Evolutionary conservation across 2,888 invertebrate genomes (phyloP).

Genomic region (Deroplatys truncata): DNA sequence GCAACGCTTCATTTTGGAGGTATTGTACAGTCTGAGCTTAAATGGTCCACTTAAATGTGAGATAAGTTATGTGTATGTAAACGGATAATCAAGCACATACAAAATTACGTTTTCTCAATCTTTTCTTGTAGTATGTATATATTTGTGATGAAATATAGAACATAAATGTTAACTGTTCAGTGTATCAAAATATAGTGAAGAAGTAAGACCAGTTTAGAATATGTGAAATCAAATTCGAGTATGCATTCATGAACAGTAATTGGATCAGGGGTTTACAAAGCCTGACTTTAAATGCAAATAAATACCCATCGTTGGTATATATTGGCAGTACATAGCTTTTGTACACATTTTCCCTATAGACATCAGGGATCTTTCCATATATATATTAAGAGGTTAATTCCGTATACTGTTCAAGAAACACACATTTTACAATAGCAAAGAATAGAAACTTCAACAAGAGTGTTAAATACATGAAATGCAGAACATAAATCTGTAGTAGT

Average conservation of each 20-base stretch:
- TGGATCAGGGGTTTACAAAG: not conserved
- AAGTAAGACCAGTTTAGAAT: not conserved
- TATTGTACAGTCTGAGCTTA: too few species aligned
- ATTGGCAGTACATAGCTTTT: not conserved
- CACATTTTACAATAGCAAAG: not conserved
- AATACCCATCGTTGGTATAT: not conserved
- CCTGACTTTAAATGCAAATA: not conserved
- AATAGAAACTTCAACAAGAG: not conserved
- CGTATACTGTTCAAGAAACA: not conserved
- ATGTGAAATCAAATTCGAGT: not conserved
- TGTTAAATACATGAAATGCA: not conserved
- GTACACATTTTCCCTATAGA: not conserved
- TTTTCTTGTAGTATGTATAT: too few species aligned
- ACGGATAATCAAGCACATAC: too few species aligned
- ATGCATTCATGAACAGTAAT: not conserved
- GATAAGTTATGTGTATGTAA: too few species aligned
- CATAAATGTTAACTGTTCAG: not conserved
- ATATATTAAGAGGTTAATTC: not conserved
- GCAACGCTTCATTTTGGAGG: too few species aligned
- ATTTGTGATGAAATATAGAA: too few species aligned
- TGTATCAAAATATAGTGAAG: not conserved
- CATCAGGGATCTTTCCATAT: not conserved
- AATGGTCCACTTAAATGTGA: too few species aligned
- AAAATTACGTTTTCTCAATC: too few species aligned
- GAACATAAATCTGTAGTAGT: not conserved